phyloP scores from a whole-genome alignment of 92 coral and sea anemone species.

The Umimayanthus chanpuru region DNA sequence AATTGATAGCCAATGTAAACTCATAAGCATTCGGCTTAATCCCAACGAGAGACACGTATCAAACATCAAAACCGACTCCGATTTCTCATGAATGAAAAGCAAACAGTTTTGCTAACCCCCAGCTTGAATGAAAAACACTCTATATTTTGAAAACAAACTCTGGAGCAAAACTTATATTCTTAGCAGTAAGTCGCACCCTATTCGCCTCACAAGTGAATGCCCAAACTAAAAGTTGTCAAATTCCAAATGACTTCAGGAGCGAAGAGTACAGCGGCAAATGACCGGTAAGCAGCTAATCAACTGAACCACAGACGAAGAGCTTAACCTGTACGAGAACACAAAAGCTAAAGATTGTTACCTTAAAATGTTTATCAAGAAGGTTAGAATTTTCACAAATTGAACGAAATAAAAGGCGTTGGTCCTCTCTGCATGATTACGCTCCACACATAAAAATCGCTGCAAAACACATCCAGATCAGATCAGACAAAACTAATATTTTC shows the following conservation, averaged over 20 bases:
- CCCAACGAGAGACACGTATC: slow-evolving; percentile 33
- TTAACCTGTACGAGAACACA: background rate
- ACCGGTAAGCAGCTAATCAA: no score
- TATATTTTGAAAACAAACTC: slow-evolving; percentile 42
- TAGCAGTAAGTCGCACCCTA: background rate
- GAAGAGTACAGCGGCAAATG: background rate
- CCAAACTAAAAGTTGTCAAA: background rate
- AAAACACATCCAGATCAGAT: background rate
- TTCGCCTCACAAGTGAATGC: background rate
- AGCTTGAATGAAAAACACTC: slow-evolving; percentile 36
- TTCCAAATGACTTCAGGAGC: background rate
- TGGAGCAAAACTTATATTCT: background rate
- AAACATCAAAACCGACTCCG: slow-evolving; percentile 39
- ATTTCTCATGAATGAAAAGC: slow-evolving; percentile 40
- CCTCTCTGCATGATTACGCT: background rate
- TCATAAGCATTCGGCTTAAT: slow-evolving; percentile 30
- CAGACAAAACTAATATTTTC: background rate
- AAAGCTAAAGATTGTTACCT: background rate
- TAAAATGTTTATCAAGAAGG: background rate
- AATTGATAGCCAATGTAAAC: slow-evolving; percentile 40
- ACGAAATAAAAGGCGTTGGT: background rate
- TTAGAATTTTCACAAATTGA: background rate
- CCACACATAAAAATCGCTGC: background rate
- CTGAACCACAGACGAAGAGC: background rate
- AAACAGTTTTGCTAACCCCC: slow-evolving; percentile 52